Evolutionary conservation across 2,888 invertebrate species (phyloP).

Genomic region (Nephrotoma flavescens): DNA sequence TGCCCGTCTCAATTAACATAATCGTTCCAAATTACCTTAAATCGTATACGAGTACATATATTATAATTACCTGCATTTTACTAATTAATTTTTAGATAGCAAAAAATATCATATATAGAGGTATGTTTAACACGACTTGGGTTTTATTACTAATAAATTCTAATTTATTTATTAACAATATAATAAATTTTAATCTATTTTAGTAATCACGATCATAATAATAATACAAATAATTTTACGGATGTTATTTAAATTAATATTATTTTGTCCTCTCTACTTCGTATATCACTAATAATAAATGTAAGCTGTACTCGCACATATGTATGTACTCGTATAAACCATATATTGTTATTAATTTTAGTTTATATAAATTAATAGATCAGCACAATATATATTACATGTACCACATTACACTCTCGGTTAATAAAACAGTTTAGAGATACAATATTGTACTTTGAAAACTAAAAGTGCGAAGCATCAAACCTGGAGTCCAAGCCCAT

Average conservation of each 20-base stretch:
- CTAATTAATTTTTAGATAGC: background rate
- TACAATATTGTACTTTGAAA: too few relatives aligned
- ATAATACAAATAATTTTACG: background rate
- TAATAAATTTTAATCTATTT: background rate
- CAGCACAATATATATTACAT: too few relatives aligned
- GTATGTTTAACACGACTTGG: background rate
- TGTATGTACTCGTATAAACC: background rate
- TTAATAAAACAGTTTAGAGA: too few relatives aligned
- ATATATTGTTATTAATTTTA: too few relatives aligned
- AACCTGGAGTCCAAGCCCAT: too few relatives aligned
- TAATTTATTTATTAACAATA: background rate
- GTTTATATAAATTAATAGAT: too few relatives aligned
- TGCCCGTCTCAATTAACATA: background rate
- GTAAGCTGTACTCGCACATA: background rate
- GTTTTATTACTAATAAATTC: background rate
- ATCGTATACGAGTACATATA: background rate
- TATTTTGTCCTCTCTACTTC: background rate
- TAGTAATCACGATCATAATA: background rate
- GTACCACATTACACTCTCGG: too few relatives aligned
- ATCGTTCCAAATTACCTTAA: background rate
- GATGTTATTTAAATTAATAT: background rate
- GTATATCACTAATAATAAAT: too few relatives aligned
- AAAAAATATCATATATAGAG: background rate
- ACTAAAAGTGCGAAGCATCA: too few relatives aligned
- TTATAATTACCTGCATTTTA: background rate